A percentile compares a stretch with the other conserved stretches of the same genome.
phyloP scores from a whole-genome alignment of 30 jellyfish, hydroid and myxozoan species.

The Hydractinia echinata region DNA sequence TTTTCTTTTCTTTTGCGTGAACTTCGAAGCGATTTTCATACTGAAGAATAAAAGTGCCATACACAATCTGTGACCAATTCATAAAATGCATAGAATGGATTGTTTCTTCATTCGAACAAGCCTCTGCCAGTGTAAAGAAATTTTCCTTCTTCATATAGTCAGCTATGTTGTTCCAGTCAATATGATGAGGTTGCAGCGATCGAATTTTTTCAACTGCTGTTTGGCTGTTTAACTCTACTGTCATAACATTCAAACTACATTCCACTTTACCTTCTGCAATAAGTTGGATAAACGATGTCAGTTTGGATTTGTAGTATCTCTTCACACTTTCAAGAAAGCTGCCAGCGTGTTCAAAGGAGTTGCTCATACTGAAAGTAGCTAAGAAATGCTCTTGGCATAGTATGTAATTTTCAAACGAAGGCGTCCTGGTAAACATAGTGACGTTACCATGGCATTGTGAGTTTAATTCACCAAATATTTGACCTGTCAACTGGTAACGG shows the following conservation, averaged over 20 bases:
- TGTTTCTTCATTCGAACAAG: conserved; percentile 5
- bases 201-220: no score
- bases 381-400: not conserved
- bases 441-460: conserved; percentile 8
- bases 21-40: not conserved
- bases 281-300: no score
- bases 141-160: not conserved
- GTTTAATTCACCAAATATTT: not conserved
- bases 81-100: conserved; percentile 9
- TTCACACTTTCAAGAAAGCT: not conserved
- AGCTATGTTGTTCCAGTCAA: conserved; percentile 19
- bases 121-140: conserved; percentile 5
- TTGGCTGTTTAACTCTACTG: no score
- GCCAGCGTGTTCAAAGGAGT: not conserved
- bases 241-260: no score
- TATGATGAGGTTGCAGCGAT: conserved; percentile 7
- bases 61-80: conserved; percentile 9
- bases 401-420: not conserved
- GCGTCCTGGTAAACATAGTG: conserved; percentile 2
- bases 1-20: no score
- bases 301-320: no score
- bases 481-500: conserved; percentile 15
- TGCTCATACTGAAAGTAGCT: not conserved
- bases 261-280: no score
- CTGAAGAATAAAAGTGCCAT: conserved; percentile 6